Base-by-base conservation (phyloP, 2,888 invertebrate genomes). In the Drosophila antonietae region DNA sequence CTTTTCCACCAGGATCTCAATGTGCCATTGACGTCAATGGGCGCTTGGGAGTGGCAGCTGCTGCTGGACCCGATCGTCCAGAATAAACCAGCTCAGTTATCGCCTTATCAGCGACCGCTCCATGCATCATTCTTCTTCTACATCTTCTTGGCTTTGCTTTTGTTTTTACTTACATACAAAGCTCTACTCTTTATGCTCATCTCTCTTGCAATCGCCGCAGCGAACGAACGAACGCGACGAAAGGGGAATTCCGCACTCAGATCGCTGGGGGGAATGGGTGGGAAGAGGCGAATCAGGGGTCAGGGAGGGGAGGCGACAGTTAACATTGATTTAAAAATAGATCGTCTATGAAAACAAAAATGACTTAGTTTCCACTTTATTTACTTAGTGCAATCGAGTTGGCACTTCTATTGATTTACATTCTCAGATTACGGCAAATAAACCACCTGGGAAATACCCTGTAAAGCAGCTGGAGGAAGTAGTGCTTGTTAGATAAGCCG, bases 1-100 rank as follows among this genome's bases (percentile, higher is more conserved):
- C 77, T 81, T 84, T 82, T 82, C 85, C 83, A 68, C 60, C 84
- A 84, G 84, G 84, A 84, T 84, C 72, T 86, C 60, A 60, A 47
- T 44, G 59, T 63, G 62, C 77, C 68, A 83, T 84, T 84, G 84
- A 84, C 84, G 84, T 84, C 84, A 84, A 87, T 81, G 31, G 72
- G 55, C 18, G 28, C 52, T 65, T 0, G 57, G 39, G 57, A 18
- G 43, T 15, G 2, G 43, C 23, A 23, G 23, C n/a, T 41, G 60
- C 44, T 44, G 73, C 62, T 52, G 37, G 37, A 47, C 35, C 72
- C 43, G 28, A 65, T 68, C 59, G 56, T 20, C 58, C 67, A 67
- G 71, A 67, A 51, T 56, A 59, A 60, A 70, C 43, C 75, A 55
- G 62, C 75, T 60, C 55, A 47, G 53, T n/a, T 55, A n/a, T 49